Evolutionary conservation across 2,113 vertebrate genomes (phyloP), one percentile per base, ranked within the genome.

Genomic region (Gallinago undulata): DNA sequence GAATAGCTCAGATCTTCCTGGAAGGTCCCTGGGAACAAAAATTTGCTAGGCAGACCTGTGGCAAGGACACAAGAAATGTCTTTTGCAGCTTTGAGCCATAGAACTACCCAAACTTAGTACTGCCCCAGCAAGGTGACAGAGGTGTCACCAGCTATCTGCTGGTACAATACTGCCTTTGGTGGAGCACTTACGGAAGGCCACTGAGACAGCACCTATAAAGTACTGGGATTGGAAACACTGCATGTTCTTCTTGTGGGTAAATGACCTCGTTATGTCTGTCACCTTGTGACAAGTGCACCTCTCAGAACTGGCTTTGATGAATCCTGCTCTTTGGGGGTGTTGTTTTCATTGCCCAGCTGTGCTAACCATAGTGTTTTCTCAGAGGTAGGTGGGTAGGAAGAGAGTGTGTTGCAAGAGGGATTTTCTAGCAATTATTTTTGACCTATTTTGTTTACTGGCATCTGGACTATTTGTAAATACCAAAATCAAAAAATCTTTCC

Each of bases 371-470:
- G 17, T 84, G 35, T 87, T 93, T 94, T 78, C 80, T 87, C 41
- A 87, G 53, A 50, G 39, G 62, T 81, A 66, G 33, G 18, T 69
- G 60, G 25, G 16, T 69, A 73, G 31, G 57, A 70, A 62, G 84
- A 89, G 24, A 84, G 3, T 0, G 1, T 85, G 55, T 89, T 82
- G 62, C 53, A 79, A 83, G 50, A 91, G 9, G 21, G 85, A 8
- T 91, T 94, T 92, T 83, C 89, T 89, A 80, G 48, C 45, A 67
- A 31, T 64, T 87, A 45, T 31, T 77, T 94, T 82, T 85, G 67
- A 93, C 50, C 23, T 62, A 9, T 89, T 96, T 94, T 92, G 10
- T 91, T 91, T 91, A 47, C 59, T 85, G 59, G 41, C 59, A 69
- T 59, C 21, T 69, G 69, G 28, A 53, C 60, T 94, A 47, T 89